phyloP scores from a whole-genome alignment of 2,888 invertebrate species.

The Zhuqinia jingwanae region DNA sequence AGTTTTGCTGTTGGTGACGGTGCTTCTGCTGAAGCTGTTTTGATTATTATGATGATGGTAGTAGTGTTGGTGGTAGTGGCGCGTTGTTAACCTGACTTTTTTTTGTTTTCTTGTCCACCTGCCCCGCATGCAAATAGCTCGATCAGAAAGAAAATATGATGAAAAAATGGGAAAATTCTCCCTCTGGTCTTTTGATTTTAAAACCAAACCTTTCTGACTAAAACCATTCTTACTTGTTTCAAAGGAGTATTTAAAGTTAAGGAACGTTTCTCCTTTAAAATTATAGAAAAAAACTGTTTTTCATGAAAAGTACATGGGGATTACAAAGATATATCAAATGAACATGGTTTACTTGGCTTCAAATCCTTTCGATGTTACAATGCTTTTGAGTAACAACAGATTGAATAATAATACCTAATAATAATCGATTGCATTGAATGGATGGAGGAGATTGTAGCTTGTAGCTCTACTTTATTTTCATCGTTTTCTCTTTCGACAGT shows the following conservation, averaged over 20 bases:
- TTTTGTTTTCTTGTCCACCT: constrained; percentile 65
- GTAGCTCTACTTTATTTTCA: constrained; percentile 20
- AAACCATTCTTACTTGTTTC: constrained; percentile 4
- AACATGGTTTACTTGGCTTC: too few relatives aligned
- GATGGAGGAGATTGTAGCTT: not conserved
- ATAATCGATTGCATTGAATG: too few relatives aligned
- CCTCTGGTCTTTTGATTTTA: constrained; percentile 36
- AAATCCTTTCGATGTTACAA: too few relatives aligned
- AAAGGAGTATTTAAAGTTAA: not conserved
- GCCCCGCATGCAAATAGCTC: constrained; percentile 71
- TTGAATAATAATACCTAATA: too few relatives aligned
- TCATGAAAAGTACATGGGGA: too few relatives aligned
- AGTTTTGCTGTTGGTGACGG: constrained; percentile 27
- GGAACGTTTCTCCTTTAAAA: too few relatives aligned
- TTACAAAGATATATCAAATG: too few relatives aligned
- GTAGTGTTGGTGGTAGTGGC: constrained; percentile 60
- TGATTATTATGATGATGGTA: constrained; percentile 28
- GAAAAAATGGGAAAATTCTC: constrained; percentile 35
- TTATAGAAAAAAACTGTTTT: too few relatives aligned
- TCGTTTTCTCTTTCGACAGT: constrained; percentile 17
- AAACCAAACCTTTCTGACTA: too few relatives aligned
- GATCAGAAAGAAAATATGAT: constrained; percentile 62
- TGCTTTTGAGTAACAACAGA: too few relatives aligned
- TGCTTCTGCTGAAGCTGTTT: constrained; percentile 52
- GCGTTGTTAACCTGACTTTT: constrained; percentile 72